These are phyloP conservation scores for Tringa solitaria DNA, from an alignment of 2,113 vertebrate genomes.

Conservation along the genomic window DNA sequence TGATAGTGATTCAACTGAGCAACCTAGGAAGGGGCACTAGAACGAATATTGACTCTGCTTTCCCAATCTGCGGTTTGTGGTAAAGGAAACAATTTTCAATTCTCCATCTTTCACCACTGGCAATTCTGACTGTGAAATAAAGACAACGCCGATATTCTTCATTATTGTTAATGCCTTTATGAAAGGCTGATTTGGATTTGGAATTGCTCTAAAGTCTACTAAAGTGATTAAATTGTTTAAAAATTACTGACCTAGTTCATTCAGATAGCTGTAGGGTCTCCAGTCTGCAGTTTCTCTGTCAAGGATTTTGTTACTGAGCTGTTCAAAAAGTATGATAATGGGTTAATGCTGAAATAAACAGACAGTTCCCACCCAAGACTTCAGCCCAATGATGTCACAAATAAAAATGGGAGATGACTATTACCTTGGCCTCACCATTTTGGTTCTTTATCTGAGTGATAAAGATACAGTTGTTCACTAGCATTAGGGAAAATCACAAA, in stretches of 20 bases:
- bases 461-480: background rate
- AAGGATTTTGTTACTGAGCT: conserved; percentile 87
- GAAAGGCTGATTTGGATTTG: conserved; percentile 4
- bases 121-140: background rate
- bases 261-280: conserved; percentile 94
- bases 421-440: background rate
- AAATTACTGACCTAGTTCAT: conserved; percentile 89
- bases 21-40: background rate
- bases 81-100: background rate
- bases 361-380: conserved; percentile 38
- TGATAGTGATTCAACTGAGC: background rate
- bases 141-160: background rate
- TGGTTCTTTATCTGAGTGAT: background rate
- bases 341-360: conserved; percentile 60
- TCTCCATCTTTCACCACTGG: background rate
- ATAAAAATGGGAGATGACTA: background rate
- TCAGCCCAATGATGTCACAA: background rate
- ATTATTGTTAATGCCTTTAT: background rate
- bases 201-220: conserved; percentile 3
- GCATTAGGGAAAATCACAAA: conserved; percentile 56
- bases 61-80: background rate
- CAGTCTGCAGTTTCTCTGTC: conserved; percentile 86
- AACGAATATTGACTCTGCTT: background rate
- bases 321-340: conserved; percentile 75
- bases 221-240: conserved; percentile 44